Percentiles rank a stretch among this genome's conserved stretches.
Evolutionary conservation across 1,140 invertebrate species (phyloP).

Genomic region (Helicorthomorpha holstii): DNA sequence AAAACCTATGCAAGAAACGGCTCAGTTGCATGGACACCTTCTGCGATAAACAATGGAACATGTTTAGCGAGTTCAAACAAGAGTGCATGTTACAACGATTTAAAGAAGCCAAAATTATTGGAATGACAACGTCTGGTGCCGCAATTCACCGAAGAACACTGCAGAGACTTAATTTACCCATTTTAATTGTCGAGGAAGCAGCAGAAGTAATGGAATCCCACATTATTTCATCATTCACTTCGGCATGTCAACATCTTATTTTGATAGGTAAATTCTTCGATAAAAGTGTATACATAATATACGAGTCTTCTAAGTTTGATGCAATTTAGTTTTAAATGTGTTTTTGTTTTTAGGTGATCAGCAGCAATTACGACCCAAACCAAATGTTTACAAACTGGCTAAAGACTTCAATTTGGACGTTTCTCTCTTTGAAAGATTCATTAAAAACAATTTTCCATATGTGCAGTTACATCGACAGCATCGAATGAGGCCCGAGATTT

Average conservation of each 20-base stretch:
- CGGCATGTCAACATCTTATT: slow-evolving; percentile 56
- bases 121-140: slow-evolving; percentile 60
- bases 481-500: slow-evolving; percentile 46
- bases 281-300: neutral
- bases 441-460: slow-evolving; percentile 18
- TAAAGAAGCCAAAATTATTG: no score
- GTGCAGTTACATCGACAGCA: slow-evolving; percentile 33
- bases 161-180: slow-evolving; percentile 37
- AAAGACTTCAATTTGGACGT: slow-evolving; percentile 42
- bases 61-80: no score
- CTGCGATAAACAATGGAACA: no score
- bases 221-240: slow-evolving; percentile 47
- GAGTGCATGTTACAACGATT: no score
- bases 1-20: no score
- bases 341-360: slow-evolving; percentile 12
- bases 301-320: neutral
- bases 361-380: slow-evolving; percentile 46
- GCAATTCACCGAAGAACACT: slow-evolving; percentile 43
- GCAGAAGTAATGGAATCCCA: slow-evolving; percentile 66
- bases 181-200: slow-evolving; percentile 66
- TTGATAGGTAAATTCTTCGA: slow-evolving; percentile 59
- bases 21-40: no score
- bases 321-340: no score
- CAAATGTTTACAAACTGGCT: slow-evolving; percentile 38
- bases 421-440: slow-evolving; percentile 29